Evolutionary conservation across 1,140 invertebrate genomes (phyloP), one percentile per base, ranked within the genome.

Genomic region (Hormaphis cornu): DNA sequence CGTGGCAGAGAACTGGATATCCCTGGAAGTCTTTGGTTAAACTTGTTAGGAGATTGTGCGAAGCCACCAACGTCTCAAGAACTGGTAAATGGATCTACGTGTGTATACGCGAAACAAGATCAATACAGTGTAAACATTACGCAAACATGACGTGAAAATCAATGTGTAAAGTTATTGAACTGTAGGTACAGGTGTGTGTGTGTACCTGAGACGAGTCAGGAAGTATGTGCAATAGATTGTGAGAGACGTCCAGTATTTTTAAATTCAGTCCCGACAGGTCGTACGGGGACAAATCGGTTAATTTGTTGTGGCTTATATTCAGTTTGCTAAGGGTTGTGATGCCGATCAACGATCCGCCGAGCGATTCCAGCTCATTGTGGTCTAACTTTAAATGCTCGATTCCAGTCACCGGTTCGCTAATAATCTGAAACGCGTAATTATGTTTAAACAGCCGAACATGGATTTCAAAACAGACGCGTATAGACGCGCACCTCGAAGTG

Each of bases 21-120:
- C 88, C 88, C 72, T 89, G 87, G 75, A 91, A 90, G 77, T 90
- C 89, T 73, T 84, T 83, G 33, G 89, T 86, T 69, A 90, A 79
- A 5, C 83, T 85, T 1, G 78, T 76, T 3, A 91, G 78, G 48
- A 84, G 83, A 76, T 91, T 91, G 75, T 89, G 83, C 30, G 86
- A 85, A 4, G 86, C 87, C 69, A 86, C 83, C n/a, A 91, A 75
- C 72, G 87, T 84, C 75, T 88, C 87, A 69, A 91, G 76, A 10
- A 83, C 82, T 8, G 88, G 88, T 50, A 91, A 78, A 77, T 84
- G 84, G n/a, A 87, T 88, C 89, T 91, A 79, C 72, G 82, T 81
- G 72, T 59, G 69, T 0, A 58, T 12, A 22, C n/a, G n/a, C n/a
- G n/a, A n/a, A n/a, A n/a, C n/a, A 33, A 20, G 18, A 30, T 12